A percentile compares a stretch with the other conserved stretches of the same genome.
These are phyloP conservation scores for Montipora foliosa DNA, from an alignment of 64 coral and sea anemone genomes.

Conservation along the genomic window DNA sequence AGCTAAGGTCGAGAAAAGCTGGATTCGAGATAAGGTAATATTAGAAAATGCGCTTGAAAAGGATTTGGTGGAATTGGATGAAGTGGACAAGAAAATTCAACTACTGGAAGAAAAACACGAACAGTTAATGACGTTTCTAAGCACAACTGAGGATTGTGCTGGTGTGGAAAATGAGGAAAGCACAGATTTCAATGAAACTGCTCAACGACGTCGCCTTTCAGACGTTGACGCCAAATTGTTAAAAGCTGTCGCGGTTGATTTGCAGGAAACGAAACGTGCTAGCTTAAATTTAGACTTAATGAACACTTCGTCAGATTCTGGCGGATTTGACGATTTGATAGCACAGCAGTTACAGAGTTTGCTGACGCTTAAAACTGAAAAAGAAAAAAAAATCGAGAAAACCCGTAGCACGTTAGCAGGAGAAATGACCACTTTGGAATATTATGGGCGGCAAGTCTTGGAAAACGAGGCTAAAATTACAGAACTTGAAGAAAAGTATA, in stretches of 20 bases:
- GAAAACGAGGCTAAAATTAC: conserved; percentile 83
- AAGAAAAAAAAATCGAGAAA: conserved; percentile 45
- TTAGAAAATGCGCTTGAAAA: conserved; percentile 71
- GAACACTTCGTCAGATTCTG: neutral
- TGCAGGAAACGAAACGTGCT: neutral
- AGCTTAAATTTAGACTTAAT: conserved; percentile 8
- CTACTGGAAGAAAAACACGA: conserved; percentile 72
- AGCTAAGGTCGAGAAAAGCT: conserved; percentile 34
- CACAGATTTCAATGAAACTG: neutral
- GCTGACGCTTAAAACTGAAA: conserved; percentile 46
- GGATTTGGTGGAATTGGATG: conserved; percentile 71
- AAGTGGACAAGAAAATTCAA: conserved; percentile 69
- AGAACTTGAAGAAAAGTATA: conserved; percentile 53
- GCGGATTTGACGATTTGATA: neutral
- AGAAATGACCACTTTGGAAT: conserved; percentile 58
- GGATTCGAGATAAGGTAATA: conserved; percentile 32
- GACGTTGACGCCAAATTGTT: neutral
- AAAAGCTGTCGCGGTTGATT: conserved; percentile 21
- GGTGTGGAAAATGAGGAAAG: neutral
- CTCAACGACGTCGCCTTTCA: neutral
- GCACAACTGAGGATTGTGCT: neutral
- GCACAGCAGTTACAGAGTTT: conserved; percentile 20
- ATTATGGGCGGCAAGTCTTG: conserved; percentile 50
- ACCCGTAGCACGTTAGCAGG: conserved; percentile 25
- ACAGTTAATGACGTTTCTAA: conserved; percentile 12